These are phyloP conservation scores for Gnathonemus longibarbis DNA, from an alignment of 2,113 vertebrate genomes.

Conservation along the genomic window DNA sequence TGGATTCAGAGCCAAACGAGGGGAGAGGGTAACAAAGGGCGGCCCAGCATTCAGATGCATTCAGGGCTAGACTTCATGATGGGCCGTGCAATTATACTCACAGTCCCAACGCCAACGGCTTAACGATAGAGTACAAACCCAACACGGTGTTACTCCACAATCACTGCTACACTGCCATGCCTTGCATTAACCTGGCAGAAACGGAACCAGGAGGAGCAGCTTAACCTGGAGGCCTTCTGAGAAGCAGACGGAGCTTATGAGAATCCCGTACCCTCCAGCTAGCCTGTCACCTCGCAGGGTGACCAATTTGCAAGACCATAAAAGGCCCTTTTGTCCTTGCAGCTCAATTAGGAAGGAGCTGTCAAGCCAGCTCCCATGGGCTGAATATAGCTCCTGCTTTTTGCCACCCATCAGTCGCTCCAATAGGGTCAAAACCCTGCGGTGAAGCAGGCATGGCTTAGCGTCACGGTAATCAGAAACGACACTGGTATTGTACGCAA, in stretches of 20 bases:
- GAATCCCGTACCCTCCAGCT: neutral
- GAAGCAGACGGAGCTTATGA: neutral
- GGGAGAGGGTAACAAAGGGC: neutral
- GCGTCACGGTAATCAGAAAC: neutral
- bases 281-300: neutral
- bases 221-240: neutral
- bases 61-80: neutral
- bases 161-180: neutral
- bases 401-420: conserved; percentile 8
- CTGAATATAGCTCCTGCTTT: neutral
- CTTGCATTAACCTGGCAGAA: neutral
- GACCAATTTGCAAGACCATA: neutral
- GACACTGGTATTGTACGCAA: neutral
- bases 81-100: neutral
- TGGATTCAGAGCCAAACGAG: neutral
- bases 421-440: neutral
- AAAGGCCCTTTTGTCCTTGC: conserved; percentile 9
- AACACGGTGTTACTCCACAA: neutral
- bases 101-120: neutral
- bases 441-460: neutral
- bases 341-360: neutral
- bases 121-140: neutral
- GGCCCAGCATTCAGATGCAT: neutral
- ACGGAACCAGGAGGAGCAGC: neutral
- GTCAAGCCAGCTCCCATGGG: neutral